phyloP scores from a whole-genome alignment of 1,140 invertebrate genomes.

The Halictus rubicundus region DNA sequence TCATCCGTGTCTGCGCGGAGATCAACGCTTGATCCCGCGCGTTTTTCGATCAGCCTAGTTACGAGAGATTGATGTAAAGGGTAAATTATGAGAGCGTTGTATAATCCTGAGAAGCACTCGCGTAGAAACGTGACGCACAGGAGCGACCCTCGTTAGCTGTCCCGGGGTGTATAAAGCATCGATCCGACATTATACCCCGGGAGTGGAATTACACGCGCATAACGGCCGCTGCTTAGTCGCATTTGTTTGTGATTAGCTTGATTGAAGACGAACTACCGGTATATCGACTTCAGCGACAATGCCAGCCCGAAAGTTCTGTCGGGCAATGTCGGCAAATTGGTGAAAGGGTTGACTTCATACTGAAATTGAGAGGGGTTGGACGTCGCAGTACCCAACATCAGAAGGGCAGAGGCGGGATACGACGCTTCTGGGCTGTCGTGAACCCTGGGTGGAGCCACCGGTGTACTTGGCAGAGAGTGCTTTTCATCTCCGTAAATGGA shows the following conservation, averaged over 20 bases:
- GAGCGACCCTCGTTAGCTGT: neutral
- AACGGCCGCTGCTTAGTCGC: neutral
- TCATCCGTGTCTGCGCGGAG: neutral
- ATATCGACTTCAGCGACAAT: conserved; percentile 54
- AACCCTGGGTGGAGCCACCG: conserved; percentile 67
- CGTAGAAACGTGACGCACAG: neutral
- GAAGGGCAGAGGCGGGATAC: conserved; percentile 64
- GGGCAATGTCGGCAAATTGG: conserved; percentile 70
- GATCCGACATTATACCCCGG: neutral
- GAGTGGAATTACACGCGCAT: neutral
- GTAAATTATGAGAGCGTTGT: too few relatives aligned
- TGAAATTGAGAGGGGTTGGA: conserved; percentile 68
- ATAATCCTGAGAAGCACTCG: neutral
- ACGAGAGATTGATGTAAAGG: too few relatives aligned
- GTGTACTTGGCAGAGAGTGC: conserved; percentile 79
- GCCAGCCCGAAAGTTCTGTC: conserved; percentile 56
- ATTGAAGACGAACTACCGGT: conserved; percentile 31
- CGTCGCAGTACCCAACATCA: conserved; percentile 67
- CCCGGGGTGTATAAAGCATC: neutral
- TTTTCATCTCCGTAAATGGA: conserved; percentile 80
- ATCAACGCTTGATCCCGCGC: neutral
- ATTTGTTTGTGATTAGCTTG: conserved; percentile 40
- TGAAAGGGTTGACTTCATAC: conserved; percentile 71
- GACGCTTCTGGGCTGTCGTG: conserved; percentile 68
- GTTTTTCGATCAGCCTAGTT: too few relatives aligned